phyloP scores from a whole-genome alignment of 2,888 invertebrate genomes.

The Eupsilia transversa region DNA sequence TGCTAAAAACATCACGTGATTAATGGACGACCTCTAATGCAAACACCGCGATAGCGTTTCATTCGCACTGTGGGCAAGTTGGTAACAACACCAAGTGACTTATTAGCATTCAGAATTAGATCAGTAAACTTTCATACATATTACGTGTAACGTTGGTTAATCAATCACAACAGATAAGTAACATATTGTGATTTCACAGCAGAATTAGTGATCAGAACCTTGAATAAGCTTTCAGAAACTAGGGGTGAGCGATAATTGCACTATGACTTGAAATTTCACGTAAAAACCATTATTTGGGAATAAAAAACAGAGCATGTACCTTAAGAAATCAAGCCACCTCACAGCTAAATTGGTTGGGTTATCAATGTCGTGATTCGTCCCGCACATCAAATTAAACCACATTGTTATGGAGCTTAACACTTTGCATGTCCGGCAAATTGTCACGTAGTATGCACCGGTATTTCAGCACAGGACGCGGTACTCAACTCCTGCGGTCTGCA shows the following conservation, averaged over 20 bases:
- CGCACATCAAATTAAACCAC: conserved; percentile 52
- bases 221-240: conserved; percentile 17
- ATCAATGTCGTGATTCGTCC: conserved; percentile 53
- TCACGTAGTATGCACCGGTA: conserved; percentile 52
- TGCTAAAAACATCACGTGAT: no score
- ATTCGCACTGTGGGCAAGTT: neutral
- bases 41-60: neutral
- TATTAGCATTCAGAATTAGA: neutral
- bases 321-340: conserved; percentile 57
- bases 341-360: conserved; percentile 52
- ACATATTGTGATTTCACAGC: neutral
- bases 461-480: conserved; percentile 35
- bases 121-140: neutral
- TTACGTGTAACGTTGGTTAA: neutral
- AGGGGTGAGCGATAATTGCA: neutral
- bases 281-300: neutral
- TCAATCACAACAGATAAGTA: neutral
- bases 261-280: neutral
- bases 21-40: no score
- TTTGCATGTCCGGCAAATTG: conserved; percentile 55
- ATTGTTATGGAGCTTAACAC: conserved; percentile 53
- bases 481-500: conserved; percentile 22
- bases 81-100: neutral
- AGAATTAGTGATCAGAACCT: conserved; percentile 1
- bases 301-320: conserved; percentile 24